These are phyloP conservation scores for Protodeltote pygarga DNA, from an alignment of 2,888 invertebrate species.

Conservation along the genomic window DNA sequence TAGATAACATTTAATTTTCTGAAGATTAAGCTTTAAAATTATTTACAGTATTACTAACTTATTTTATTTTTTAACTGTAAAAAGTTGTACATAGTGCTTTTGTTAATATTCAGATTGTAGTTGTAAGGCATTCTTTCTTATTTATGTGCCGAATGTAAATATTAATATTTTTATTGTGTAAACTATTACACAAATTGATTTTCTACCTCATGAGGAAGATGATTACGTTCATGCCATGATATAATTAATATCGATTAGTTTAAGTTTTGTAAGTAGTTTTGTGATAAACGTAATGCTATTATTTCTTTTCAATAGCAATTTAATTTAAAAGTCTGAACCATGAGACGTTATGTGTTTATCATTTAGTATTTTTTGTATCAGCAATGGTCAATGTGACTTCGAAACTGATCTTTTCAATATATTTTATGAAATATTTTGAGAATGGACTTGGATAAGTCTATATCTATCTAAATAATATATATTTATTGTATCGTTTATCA, in stretches of 20 bases:
- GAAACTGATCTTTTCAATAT: too few relatives aligned
- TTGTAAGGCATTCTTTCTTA: slow-evolving; percentile 41
- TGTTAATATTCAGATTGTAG: slow-evolving; percentile 59
- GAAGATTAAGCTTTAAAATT: slow-evolving; percentile 79
- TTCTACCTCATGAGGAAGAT: slow-evolving; percentile 81
- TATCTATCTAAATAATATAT: too few relatives aligned
- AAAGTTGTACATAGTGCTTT: slow-evolving; percentile 79
- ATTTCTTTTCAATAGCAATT: not conserved
- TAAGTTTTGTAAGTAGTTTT: slow-evolving; percentile 17
- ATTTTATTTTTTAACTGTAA: slow-evolving; percentile 77
- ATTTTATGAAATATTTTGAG: too few relatives aligned
- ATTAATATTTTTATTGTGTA: slow-evolving; percentile 50
- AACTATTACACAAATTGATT: slow-evolving; percentile 67
- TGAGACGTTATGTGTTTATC: too few relatives aligned
- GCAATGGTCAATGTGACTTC: too few relatives aligned
- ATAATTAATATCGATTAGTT: slow-evolving; percentile 39
- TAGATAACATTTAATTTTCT: slow-evolving; percentile 55
- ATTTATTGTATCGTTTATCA: slow-evolving; percentile 8
- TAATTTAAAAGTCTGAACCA: too few relatives aligned
- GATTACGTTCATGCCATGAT: slow-evolving; percentile 57
- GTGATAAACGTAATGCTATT: not conserved
- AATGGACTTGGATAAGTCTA: too few relatives aligned
- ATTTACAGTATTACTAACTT: slow-evolving; percentile 86
- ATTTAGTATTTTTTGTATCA: too few relatives aligned
- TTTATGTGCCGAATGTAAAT: slow-evolving; percentile 56